phyloP scores from a whole-genome alignment of 1,140 invertebrate species.

The Platyscapa corneri region DNA sequence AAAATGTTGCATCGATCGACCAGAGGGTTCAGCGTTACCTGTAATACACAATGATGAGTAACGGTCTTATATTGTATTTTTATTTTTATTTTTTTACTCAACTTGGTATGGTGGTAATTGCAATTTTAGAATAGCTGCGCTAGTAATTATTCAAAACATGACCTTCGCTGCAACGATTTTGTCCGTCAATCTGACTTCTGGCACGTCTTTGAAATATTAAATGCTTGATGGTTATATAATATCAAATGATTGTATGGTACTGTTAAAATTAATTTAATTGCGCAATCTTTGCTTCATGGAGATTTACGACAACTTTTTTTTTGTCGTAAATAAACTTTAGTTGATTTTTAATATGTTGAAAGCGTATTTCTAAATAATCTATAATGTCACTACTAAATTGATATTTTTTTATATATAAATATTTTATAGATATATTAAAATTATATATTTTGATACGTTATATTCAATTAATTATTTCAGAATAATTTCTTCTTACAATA shows the following conservation, averaged over 20 bases:
- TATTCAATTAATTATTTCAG: too few relatives aligned
- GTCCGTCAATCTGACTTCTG: background rate
- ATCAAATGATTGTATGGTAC: background rate
- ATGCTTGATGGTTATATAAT: background rate
- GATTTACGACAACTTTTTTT: background rate
- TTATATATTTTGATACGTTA: too few relatives aligned
- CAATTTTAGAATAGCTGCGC: too few relatives aligned
- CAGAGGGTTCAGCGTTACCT: slow-evolving; percentile 40
- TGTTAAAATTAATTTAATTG: background rate
- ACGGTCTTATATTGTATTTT: background rate
- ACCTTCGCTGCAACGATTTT: background rate
- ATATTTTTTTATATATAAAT: too few relatives aligned
- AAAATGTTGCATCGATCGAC: slow-evolving; percentile 46
- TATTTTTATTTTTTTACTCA: background rate
- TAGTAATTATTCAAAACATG: background rate
- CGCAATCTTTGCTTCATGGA: background rate
- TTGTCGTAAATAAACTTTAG: background rate
- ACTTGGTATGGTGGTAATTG: background rate
- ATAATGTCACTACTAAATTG: too few relatives aligned
- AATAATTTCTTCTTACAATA: too few relatives aligned
- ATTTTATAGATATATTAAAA: too few relatives aligned
- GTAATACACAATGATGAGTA: background rate
- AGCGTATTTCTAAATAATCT: background rate
- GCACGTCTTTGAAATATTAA: background rate
- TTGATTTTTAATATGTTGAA: background rate